Evolutionary conservation across 2,888 invertebrate species (phyloP).

Genomic region (Gastrophysa polygoni): DNA sequence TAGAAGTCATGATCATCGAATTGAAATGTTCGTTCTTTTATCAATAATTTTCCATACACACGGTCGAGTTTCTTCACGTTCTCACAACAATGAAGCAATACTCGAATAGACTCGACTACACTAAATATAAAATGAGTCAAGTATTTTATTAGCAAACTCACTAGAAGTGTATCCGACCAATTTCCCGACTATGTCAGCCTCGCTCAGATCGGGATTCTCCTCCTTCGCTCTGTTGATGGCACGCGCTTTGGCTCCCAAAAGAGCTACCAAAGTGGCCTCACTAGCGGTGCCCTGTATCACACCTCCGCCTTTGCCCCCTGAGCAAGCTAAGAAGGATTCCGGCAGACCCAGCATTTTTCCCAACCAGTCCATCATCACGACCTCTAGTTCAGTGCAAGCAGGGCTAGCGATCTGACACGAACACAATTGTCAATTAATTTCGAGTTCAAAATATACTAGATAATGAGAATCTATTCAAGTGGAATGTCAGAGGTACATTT

Average conservation of each 20-base stretch:
- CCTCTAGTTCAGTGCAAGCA: slow-evolving; percentile 94
- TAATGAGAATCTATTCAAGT: too few species aligned
- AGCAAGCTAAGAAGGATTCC: slow-evolving; percentile 79
- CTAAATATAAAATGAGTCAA: too few species aligned
- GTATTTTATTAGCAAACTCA: too few species aligned
- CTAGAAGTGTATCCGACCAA: slow-evolving; percentile 87
- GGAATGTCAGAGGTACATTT: too few species aligned
- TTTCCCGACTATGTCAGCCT: slow-evolving; percentile 74
- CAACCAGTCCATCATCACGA: slow-evolving; percentile 94
- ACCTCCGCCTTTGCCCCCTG: slow-evolving; percentile 82
- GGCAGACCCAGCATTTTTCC: slow-evolving; percentile 92
- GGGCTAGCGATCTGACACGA: slow-evolving; percentile 84
- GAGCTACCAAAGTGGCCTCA: slow-evolving; percentile 90
- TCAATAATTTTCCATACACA: too few species aligned
- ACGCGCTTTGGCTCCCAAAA: slow-evolving; percentile 87
- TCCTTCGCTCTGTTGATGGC: slow-evolving; percentile 71
- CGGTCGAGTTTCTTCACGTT: too few species aligned
- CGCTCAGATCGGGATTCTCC: slow-evolving; percentile 76
- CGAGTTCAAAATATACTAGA: too few species aligned
- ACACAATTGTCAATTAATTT: too few species aligned
- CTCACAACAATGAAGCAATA: too few species aligned
- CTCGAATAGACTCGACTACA: too few species aligned
- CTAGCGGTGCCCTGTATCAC: slow-evolving; percentile 94
- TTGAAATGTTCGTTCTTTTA: too few species aligned
- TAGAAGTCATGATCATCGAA: too few species aligned